Percentiles rank a stretch among this genome's conserved stretches.
These are phyloP conservation scores for Coracias cyanogaster DNA, from an alignment of 2,797 vertebrate genomes.

Conservation along the genomic window DNA sequence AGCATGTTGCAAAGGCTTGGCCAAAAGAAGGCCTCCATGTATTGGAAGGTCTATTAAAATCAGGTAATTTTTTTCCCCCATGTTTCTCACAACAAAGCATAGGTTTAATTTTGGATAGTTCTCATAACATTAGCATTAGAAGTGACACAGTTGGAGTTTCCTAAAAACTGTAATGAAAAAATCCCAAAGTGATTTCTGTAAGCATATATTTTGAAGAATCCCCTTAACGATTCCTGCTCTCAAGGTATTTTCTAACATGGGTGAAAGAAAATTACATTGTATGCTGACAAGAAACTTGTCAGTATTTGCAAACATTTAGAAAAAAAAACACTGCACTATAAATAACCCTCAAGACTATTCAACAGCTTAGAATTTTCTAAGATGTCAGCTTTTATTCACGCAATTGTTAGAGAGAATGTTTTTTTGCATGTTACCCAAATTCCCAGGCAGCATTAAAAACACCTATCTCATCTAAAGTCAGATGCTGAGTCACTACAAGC, in stretches of 20 bases:
- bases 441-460: neutral
- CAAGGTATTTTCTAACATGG: neutral
- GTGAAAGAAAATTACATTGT: neutral
- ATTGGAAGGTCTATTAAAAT: neutral
- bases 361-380: neutral
- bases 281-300: neutral
- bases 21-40: neutral
- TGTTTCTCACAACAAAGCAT: neutral
- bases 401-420: neutral
- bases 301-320: neutral
- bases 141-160: neutral
- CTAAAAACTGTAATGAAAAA: neutral
- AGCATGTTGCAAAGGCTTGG: neutral
- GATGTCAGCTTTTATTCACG: neutral
- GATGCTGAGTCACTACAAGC: neutral
- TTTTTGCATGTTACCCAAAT: neutral
- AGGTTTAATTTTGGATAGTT: neutral
- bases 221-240: neutral
- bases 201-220: neutral
- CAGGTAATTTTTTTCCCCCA: neutral
- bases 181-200: neutral
- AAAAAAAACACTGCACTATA: neutral
- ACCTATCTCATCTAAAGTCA: neutral
- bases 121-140: neutral
- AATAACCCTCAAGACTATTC: neutral